Conservation (phyloP, 2,113 vertebrate genomes). For the Hyperoodon ampullatus region DNA sequence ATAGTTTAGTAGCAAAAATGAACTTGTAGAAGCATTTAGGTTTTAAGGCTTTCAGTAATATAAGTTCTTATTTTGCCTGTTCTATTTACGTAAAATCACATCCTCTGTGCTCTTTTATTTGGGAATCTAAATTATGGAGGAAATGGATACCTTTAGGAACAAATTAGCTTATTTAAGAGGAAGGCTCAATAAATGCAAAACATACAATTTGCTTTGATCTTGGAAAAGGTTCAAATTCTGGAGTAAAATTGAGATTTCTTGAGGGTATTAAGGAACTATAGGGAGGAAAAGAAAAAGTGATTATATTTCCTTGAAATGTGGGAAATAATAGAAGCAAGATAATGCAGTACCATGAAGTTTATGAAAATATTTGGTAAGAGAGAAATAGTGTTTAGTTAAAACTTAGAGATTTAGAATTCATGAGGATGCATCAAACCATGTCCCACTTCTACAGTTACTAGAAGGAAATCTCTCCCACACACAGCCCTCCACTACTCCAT, state of each 20-base stretch:
- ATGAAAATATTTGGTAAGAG: constrained; percentile 14
- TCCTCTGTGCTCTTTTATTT: constrained; percentile 34
- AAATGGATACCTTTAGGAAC: constrained; percentile 1
- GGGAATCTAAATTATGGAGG: background rate
- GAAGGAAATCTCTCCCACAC: background rate
- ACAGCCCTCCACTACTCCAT: background rate
- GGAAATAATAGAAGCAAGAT: background rate
- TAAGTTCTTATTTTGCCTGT: background rate
- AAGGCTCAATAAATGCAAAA: background rate
- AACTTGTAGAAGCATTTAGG: background rate
- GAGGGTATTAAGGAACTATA: background rate
- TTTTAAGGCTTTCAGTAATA: background rate
- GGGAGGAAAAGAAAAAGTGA: background rate
- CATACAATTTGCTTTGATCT: background rate
- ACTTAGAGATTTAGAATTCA: constrained; percentile 13
- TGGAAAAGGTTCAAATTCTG: constrained; percentile 19
- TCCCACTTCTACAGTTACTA: background rate
- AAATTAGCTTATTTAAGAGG: constrained; percentile 2
- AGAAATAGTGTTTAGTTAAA: background rate
- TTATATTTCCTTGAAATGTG: constrained; percentile 18
- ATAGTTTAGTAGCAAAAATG: constrained; percentile 18
- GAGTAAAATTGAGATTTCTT: constrained; percentile 25
- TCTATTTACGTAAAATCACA: background rate
- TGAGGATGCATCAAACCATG: background rate
- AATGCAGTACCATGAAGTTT: background rate